A percentile compares a stretch with the other conserved stretches of the same genome.
phyloP scores from a whole-genome alignment of 2,113 vertebrate genomes.

The Macaca nemestrina region DNA sequence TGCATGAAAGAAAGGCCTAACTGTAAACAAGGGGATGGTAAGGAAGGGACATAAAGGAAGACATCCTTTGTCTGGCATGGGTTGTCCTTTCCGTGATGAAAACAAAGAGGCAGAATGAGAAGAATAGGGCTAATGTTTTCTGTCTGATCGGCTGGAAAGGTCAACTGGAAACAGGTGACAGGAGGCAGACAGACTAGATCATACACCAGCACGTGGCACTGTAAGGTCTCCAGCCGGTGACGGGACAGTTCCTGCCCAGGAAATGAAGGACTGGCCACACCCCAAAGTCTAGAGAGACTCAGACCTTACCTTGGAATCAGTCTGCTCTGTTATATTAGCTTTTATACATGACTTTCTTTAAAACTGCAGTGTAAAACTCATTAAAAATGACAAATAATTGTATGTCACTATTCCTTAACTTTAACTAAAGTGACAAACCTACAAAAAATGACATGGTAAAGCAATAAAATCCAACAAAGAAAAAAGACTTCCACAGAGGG shows the following conservation, averaged over 20 bases:
- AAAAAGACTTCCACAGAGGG: not conserved
- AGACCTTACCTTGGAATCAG: not conserved
- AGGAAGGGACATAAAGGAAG: not conserved
- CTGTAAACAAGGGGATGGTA: rapidly evolving
- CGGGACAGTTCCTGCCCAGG: not conserved
- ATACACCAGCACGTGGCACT: rapidly evolving
- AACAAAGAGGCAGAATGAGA: not conserved
- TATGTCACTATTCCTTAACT: not conserved
- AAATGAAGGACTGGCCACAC: not conserved
- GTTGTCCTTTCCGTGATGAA: not conserved
- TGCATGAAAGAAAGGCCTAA: not conserved
- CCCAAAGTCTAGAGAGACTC: not conserved
- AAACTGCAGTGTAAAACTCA: not conserved
- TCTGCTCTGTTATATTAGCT: not conserved
- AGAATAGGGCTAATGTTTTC: not conserved
- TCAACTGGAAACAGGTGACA: not conserved
- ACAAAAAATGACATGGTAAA: not conserved
- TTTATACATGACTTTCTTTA: not conserved
- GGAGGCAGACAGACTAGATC: not conserved
- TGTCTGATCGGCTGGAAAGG: not conserved
- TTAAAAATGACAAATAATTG: not conserved
- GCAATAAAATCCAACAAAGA: not conserved
- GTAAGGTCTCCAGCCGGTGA: not conserved
- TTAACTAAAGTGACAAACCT: not conserved
- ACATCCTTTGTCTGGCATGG: rapidly evolving